Base-by-base conservation (phyloP, 2,113 vertebrate genomes). In the Pagrus major region DNA sequence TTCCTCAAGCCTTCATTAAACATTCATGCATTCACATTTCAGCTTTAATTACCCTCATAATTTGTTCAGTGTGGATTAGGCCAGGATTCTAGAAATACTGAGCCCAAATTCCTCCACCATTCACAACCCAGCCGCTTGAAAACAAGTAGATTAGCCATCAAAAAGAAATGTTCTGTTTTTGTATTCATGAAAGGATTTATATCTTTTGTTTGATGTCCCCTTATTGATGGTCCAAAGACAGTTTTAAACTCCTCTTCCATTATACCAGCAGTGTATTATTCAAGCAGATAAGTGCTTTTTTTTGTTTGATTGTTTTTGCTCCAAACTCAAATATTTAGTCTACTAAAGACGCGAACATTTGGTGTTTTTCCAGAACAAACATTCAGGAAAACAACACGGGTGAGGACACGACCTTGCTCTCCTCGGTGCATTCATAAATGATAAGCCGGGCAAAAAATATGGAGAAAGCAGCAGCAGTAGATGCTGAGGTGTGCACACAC, bases 11-110 rank as follows among this genome's bases (percentile, higher is more conserved):
- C 39, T 41, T 25, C 35, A 76, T 84, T 23, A 79, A 83, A 71
- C 46, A 46, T 85, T 75, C 47, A 78, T 83, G 31, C 31, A 64
- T 25, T 64, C 47, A 65, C 58, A 65, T 81, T 75, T 76, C 46
- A 52, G 25, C 65, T 80, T 42, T 20, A 56, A 68, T 58, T 37
- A 51, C 59, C 11, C 25, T 15, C 4, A 33, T 8, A 33, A 8
- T 84, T 10, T 63, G 11, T n/a, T 18, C 71, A 59, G 33, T 56
- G 16, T 5, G 20, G 14, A 61, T 71, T 33, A 42, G 14, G 12
- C 7, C 37, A 52, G 7, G 16, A 39, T n/a, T 71, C 55, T 18
- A 54, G 14, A 52, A 52, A 75, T 23, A 12, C 20, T 60, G 6
- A 52, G 47, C 54, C 37, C 31, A 65, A 37, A 68, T 63, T 35